Conservation (phyloP, 2,888 invertebrate genomes). For the Craniophora ligustri region DNA sequence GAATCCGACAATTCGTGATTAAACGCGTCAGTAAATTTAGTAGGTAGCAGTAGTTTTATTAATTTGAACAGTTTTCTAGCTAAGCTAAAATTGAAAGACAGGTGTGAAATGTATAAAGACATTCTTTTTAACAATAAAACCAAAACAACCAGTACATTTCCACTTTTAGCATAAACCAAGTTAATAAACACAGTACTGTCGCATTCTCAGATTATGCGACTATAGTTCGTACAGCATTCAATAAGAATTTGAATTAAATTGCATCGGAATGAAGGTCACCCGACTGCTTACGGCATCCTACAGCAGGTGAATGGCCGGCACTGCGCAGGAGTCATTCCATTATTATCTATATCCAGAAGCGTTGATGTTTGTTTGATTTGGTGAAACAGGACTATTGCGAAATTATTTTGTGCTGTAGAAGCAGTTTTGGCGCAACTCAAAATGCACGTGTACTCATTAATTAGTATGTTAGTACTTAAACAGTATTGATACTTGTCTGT, state of each 20-base stretch:
- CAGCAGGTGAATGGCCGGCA: conserved; percentile 57
- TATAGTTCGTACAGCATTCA: conserved; percentile 35
- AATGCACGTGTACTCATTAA: not conserved
- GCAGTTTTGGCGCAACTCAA: not conserved
- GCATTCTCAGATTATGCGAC: conserved; percentile 19
- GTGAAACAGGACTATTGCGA: conserved; percentile 20
- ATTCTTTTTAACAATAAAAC: not conserved
- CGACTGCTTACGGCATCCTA: conserved; percentile 55
- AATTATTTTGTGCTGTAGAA: not conserved
- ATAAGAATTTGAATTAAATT: conserved; percentile 50
- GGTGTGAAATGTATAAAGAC: not conserved
- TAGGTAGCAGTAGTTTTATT: too few species aligned
- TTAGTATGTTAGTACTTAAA: not conserved
- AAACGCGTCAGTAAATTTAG: too few species aligned
- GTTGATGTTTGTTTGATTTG: conserved; percentile 31
- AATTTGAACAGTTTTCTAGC: too few species aligned
- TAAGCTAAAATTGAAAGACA: too few species aligned
- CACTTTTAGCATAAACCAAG: conserved; percentile 13
- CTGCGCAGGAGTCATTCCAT: conserved; percentile 46
- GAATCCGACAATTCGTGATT: too few species aligned
- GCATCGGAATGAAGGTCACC: conserved; percentile 57
- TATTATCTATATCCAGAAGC: conserved; percentile 45
- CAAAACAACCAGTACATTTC: conserved; percentile 1
- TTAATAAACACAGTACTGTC: conserved; percentile 8
- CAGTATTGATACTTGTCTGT: not conserved